These are phyloP conservation scores for Salpingus planirostris DNA, from an alignment of 2,888 invertebrate genomes.

Conservation along the genomic window DNA sequence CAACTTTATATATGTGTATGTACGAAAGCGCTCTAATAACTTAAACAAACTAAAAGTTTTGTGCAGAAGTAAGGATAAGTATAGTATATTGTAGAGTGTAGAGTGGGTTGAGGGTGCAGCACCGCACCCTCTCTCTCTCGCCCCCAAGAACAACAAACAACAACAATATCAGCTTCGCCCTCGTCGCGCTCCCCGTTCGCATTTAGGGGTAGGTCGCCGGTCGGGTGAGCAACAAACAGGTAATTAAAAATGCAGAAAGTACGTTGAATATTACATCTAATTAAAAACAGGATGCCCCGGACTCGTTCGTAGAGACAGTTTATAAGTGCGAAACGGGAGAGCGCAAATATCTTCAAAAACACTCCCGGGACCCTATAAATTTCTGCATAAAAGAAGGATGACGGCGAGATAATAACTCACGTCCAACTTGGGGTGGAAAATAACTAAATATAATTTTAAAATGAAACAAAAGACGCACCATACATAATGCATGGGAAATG, in stretches of 20 bases:
- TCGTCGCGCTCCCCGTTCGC: too few relatives aligned
- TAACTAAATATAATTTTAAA: conserved; percentile 28
- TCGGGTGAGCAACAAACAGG: conserved; percentile 11
- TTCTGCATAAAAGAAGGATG: conserved; percentile 23
- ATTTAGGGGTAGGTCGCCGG: too few relatives aligned
- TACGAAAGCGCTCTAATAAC: too few relatives aligned
- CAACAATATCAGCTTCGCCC: too few relatives aligned
- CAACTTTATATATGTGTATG: too few relatives aligned
- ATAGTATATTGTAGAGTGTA: too few relatives aligned
- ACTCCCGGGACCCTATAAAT: conserved; percentile 29
- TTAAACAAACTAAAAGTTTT: too few relatives aligned
- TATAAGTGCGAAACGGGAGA: conserved; percentile 25
- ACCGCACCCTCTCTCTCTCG: too few relatives aligned
- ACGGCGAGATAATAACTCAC: conserved; percentile 28
- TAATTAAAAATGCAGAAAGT: conserved; percentile 30
- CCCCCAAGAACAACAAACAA: too few relatives aligned
- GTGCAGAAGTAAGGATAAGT: too few relatives aligned
- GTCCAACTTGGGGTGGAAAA: conserved; percentile 24
- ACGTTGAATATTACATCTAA: conserved; percentile 29
- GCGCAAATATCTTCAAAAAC: conserved; percentile 29
- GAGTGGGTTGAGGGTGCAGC: too few relatives aligned
- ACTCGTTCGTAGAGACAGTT: too few relatives aligned
- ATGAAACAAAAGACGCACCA: conserved; percentile 25
- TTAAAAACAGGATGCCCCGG: conserved; percentile 26
- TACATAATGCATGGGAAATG: conserved; percentile 29